phyloP scores from a whole-genome alignment of 1,140 invertebrate genomes.

The Neotoxoptera formosana region DNA sequence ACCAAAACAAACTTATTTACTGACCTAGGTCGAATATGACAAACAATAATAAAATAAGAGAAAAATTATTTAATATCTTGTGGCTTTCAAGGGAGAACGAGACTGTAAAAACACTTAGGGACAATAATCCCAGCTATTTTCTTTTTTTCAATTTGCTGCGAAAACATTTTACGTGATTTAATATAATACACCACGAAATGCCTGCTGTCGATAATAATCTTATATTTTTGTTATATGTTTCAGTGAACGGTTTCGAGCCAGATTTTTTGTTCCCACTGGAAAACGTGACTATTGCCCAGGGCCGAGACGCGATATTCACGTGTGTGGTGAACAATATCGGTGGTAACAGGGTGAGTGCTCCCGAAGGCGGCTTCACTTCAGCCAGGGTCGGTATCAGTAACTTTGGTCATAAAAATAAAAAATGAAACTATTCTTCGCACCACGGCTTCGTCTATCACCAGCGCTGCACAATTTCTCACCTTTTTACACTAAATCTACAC shows the following conservation, averaged over 20 bases:
- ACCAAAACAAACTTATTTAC: background rate
- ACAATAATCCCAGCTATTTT: constrained; percentile 12
- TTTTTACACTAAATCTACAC: background rate
- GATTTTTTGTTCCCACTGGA: constrained; percentile 85
- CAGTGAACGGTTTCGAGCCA: constrained; percentile 76
- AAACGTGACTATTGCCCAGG: constrained; percentile 86
- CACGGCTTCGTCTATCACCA: constrained; percentile 54
- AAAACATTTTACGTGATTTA: constrained; percentile 40
- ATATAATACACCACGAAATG: background rate
- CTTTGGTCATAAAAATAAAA: background rate
- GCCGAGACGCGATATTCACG: constrained; percentile 86
- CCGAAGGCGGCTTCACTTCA: constrained; percentile 69
- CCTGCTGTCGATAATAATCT: constrained; percentile 16
- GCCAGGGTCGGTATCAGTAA: constrained; percentile 61
- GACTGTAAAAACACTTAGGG: background rate
- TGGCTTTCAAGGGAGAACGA: background rate
- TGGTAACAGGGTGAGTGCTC: constrained; percentile 90
- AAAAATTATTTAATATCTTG: constrained; percentile 17
- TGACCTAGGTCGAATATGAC: background rate
- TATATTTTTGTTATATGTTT: constrained; percentile 61
- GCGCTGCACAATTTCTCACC: constrained; percentile 30
- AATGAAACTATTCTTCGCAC: constrained; percentile 48
- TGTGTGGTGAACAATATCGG: constrained; percentile 90
- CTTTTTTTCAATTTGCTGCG: constrained; percentile 10
- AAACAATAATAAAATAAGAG: background rate